Conservation (phyloP, 2,113 vertebrate species). For the Ardeotis arabs region DNA sequence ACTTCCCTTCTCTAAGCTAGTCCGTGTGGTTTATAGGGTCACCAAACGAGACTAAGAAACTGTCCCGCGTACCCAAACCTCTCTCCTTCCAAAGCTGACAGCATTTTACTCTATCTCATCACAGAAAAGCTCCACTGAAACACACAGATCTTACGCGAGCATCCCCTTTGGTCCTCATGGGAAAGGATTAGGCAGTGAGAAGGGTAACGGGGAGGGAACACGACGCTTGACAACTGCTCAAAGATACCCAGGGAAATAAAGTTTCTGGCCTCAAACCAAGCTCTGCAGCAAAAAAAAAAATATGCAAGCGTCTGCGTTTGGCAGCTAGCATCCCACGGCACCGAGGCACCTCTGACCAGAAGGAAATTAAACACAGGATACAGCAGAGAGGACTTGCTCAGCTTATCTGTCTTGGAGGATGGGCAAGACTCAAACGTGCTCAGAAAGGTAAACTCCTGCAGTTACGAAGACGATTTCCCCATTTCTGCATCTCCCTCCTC, state of each 20-base stretch:
- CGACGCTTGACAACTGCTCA: rapidly evolving
- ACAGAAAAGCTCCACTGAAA: neutral
- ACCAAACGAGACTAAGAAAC: neutral
- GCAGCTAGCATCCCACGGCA: neutral
- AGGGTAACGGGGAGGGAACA: neutral
- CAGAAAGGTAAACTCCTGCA: neutral
- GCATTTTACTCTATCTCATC: neutral
- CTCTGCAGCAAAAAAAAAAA: neutral
- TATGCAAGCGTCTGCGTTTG: neutral
- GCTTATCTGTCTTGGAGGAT: neutral
- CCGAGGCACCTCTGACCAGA: neutral
- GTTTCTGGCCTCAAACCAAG: neutral
- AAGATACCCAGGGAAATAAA: neutral
- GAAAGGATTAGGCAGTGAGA: neutral
- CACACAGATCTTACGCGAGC: rapidly evolving
- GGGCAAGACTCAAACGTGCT: rapidly evolving
- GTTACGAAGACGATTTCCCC: neutral
- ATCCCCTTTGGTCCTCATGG: neutral
- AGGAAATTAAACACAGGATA: neutral
- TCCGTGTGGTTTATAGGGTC: neutral
- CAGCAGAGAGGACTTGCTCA: neutral
- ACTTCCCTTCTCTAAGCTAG: neutral
- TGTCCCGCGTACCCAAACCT: neutral
- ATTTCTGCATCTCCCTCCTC: neutral
- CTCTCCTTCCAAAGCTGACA: neutral